Base-by-base conservation (phyloP, 2,797 vertebrate genomes). In the Nyctalus aviator region DNA sequence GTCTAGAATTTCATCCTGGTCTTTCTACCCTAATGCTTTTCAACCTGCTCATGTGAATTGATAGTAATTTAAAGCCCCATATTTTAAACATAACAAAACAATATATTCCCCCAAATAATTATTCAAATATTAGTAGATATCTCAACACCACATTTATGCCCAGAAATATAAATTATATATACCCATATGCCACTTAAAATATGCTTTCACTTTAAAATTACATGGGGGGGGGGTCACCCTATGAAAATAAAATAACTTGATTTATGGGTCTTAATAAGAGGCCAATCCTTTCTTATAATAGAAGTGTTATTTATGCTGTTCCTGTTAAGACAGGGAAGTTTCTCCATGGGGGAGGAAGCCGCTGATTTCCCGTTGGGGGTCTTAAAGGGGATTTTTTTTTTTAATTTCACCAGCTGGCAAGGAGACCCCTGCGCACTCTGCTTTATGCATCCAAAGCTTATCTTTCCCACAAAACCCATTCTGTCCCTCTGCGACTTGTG, bases 241-340 rank as follows among this genome's bases (percentile, higher is more conserved):
- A 87, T 93, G 82, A 96, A 96, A 96, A 90, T 95, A 96, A 96
- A 93, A 88, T 88, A 92, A 78, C 93, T 83, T 95, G 97, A 97
- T 96, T 97, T 97, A 97, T 90, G 83, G 85, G 53, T 86, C 81
- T 95, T 96, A 94, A 97, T 97, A 97, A 97, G 95, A 92, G 66
- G 18, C 78, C 1, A 3, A 71, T 97, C 84, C 78, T 93, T 95
- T 92, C 94, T 93, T 96, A 96, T 95, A 96, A 96, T 94, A 93
- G 88, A 90, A 85, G 53, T 83, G 71, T 96, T 94, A 96, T 97
- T 96, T 97, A 97, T 96, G 92, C 89, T 94, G 85, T 79, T 93
- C 71, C 90, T 78, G 32, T 84, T 87, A 97, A 96, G 93, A 91
- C 81, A 85, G 88, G 90, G 95, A 93, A 79, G 81, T 95, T 91